phyloP scores from a whole-genome alignment of 2,797 vertebrate genomes.

The Phoeniculus purpureus region DNA sequence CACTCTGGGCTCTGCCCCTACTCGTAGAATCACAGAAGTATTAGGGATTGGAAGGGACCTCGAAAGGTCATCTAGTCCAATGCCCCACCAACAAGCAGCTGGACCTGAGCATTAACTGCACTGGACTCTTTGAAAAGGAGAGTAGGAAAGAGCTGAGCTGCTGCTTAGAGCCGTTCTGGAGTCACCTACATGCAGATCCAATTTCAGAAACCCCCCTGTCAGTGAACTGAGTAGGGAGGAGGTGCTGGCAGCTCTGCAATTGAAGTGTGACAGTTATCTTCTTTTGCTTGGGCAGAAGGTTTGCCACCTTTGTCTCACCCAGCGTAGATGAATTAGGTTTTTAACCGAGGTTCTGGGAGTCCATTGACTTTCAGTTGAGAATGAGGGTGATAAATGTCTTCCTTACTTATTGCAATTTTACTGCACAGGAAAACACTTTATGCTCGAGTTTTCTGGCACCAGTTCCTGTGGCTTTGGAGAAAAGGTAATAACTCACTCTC shows the following conservation, averaged over 20 bases:
- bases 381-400: slow-evolving; percentile 43
- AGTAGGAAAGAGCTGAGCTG: not conserved
- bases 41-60: no score
- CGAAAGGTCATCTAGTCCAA: no score
- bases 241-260: not conserved
- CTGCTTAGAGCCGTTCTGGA: not conserved
- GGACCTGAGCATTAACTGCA: not conserved
- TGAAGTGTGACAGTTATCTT: not conserved
- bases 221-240: not conserved
- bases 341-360: not conserved
- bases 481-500: slow-evolving; percentile 11
- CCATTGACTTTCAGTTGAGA: slow-evolving; percentile 13
- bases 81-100: no score
- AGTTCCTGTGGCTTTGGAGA: slow-evolving; percentile 26
- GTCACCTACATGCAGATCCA: not conserved
- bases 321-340: not conserved
- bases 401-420: slow-evolving; percentile 25
- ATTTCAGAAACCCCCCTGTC: not conserved
- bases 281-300: not conserved
- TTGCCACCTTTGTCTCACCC: not conserved
- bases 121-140: not conserved
- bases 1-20: not conserved
- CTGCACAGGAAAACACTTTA: not conserved
- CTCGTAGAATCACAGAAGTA: no score
- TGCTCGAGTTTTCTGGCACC: slow-evolving; percentile 25